A percentile compares a stretch with the other conserved stretches of the same genome.
These are phyloP conservation scores for Lethenteron reissneri DNA, from an alignment of 2,113 vertebrate genomes.

Conservation along the genomic window DNA sequence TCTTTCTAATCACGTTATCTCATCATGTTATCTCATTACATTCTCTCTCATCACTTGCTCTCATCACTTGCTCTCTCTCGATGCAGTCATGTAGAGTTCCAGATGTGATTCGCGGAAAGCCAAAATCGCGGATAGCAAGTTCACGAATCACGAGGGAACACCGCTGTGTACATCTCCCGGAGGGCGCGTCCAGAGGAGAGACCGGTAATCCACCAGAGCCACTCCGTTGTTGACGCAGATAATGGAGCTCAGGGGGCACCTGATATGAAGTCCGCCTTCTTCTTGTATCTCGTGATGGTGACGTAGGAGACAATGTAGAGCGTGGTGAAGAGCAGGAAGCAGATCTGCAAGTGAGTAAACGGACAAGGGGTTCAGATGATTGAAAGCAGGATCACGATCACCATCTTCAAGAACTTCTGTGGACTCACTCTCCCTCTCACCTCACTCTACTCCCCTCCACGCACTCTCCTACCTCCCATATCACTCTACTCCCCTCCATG, in stretches of 20 bases:
- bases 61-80: no score
- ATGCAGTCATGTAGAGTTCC: no score
- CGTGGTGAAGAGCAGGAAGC: conserved; percentile 51
- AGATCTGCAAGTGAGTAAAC: conserved; percentile 35
- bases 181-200: no score
- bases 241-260: conserved; percentile 23
- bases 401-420: background rate
- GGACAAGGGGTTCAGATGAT: conserved; percentile 5
- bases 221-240: no score
- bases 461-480: background rate
- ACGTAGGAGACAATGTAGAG: conserved; percentile 81
- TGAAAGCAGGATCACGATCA: background rate
- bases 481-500: background rate
- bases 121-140: no score
- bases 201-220: no score
- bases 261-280: conserved; percentile 56
- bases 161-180: no score
- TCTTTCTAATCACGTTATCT: no score
- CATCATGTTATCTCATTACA: no score
- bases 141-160: no score
- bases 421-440: background rate
- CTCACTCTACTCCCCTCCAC: background rate
- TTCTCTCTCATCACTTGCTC: no score
- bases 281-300: conserved; percentile 69
- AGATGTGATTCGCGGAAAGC: no score